A percentile compares a stretch with the other conserved stretches of the same genome.
phyloP scores from a whole-genome alignment of 2,888 invertebrate genomes.

The Sphaerophoria taeniata region DNA sequence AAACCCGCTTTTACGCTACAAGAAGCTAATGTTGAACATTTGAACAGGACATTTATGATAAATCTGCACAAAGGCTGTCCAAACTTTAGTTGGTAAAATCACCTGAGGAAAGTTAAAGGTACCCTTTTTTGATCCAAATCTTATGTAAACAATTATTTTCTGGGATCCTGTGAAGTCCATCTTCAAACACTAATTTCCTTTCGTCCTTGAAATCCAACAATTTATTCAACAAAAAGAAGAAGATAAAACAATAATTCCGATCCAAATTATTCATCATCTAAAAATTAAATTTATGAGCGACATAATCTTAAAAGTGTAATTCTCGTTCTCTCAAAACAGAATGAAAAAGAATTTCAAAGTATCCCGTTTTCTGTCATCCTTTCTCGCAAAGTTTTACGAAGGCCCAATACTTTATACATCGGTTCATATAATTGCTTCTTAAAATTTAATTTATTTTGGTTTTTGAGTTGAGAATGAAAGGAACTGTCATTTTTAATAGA shows the following conservation, averaged over 20 bases:
- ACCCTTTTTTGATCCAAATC: too few species aligned
- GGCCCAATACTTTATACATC: not conserved
- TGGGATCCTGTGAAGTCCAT: too few species aligned
- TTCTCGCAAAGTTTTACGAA: too few species aligned
- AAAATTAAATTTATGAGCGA: not conserved
- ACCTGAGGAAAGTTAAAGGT: too few species aligned
- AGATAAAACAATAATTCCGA: not conserved
- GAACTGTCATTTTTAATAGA: not conserved
- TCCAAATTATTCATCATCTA: not conserved
- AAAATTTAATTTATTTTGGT: not conserved
- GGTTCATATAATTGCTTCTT: not conserved
- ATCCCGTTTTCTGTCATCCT: not conserved
- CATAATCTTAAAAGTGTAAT: not conserved
- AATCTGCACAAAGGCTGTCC: too few species aligned
- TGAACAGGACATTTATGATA: too few species aligned
- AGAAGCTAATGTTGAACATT: too few species aligned
- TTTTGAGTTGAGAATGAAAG: not conserved
- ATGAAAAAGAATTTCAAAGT: not conserved
- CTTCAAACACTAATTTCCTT: too few species aligned
- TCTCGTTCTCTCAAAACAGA: not conserved
- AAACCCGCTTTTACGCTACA: too few species aligned
- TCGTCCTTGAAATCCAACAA: too few species aligned
- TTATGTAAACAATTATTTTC: too few species aligned
- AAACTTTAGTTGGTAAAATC: too few species aligned
- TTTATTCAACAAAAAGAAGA: not conserved